Evolutionary conservation across 2,113 vertebrate genomes (phyloP).

Genomic region (Ploceus nigricollis): DNA sequence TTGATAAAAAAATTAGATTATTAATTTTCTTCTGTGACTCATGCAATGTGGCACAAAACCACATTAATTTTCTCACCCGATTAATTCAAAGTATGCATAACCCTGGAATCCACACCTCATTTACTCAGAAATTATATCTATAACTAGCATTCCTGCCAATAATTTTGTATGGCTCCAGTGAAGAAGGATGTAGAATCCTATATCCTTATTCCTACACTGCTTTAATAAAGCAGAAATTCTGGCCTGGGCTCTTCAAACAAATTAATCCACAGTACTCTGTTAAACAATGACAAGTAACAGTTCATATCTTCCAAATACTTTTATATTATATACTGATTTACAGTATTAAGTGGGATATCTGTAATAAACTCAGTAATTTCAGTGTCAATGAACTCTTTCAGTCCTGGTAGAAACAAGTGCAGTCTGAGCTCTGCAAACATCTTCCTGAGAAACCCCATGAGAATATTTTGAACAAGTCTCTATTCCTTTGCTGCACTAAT

Average conservation of each 20-base stretch:
- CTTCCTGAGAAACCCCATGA: neutral
- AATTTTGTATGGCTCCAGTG: neutral
- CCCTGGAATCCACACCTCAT: neutral
- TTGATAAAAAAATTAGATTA: neutral
- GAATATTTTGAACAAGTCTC: conserved; percentile 7
- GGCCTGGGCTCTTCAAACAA: neutral
- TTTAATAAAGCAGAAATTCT: neutral
- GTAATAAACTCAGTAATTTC: neutral
- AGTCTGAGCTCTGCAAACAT: neutral
- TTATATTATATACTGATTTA: neutral
- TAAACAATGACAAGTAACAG: neutral
- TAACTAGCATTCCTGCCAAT: neutral
- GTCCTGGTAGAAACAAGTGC: neutral
- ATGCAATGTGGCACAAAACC: neutral
- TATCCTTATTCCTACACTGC: neutral
- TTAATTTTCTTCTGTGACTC: neutral
- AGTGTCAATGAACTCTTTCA: conserved; percentile 30
- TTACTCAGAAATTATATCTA: neutral
- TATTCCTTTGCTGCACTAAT: conserved; percentile 33
- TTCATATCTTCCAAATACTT: neutral
- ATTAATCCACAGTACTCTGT: neutral
- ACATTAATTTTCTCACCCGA: neutral
- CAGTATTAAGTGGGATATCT: neutral
- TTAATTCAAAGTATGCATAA: neutral
- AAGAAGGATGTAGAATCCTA: neutral